A percentile compares a stretch with the other conserved stretches of the same genome.
Evolutionary conservation across 2,797 vertebrate species (phyloP).

Genomic region (Decapterus maruadsi): DNA sequence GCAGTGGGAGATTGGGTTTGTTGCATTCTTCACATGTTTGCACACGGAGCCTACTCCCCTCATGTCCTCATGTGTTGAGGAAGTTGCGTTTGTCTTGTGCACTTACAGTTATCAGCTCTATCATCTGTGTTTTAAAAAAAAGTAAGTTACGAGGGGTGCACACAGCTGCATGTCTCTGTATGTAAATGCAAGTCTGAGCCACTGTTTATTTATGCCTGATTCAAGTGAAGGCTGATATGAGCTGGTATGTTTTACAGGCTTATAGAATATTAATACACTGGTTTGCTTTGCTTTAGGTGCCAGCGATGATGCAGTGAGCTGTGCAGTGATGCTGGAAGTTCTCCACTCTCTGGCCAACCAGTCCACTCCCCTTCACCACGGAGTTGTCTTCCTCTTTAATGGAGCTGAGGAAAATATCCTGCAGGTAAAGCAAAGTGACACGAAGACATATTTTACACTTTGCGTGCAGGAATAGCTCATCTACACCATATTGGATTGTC

Average conservation of each 20-base stretch:
- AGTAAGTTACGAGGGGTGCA: background rate
- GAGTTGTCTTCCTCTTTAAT: constrained; percentile 97
- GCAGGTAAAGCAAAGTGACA: constrained; percentile 86
- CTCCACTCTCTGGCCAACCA: constrained; percentile 90
- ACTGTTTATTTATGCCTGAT: background rate
- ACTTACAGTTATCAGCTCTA: constrained; percentile 8
- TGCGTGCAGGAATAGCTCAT: background rate
- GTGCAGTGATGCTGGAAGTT: constrained; percentile 97
- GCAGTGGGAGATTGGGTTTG: constrained; percentile 18
- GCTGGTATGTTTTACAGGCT: background rate
- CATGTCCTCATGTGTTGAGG: constrained; percentile 11
- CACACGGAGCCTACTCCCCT: constrained; percentile 7
- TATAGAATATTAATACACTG: constrained; percentile 6
- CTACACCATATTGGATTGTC: background rate
- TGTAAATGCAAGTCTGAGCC: background rate
- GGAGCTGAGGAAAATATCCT: constrained; percentile 97
- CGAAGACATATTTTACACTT: background rate
- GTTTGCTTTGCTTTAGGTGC: constrained; percentile 86
- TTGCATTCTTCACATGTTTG: constrained; percentile 56
- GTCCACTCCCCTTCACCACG: constrained; percentile 89
- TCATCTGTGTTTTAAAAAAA: background rate
- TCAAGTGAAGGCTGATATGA: background rate
- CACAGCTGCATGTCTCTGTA: background rate
- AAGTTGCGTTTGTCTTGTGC: background rate
- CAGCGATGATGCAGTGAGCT: constrained; percentile 98